These are phyloP conservation scores for Pegoplata infirma DNA, from an alignment of 2,888 invertebrate species.

Conservation along the genomic window DNA sequence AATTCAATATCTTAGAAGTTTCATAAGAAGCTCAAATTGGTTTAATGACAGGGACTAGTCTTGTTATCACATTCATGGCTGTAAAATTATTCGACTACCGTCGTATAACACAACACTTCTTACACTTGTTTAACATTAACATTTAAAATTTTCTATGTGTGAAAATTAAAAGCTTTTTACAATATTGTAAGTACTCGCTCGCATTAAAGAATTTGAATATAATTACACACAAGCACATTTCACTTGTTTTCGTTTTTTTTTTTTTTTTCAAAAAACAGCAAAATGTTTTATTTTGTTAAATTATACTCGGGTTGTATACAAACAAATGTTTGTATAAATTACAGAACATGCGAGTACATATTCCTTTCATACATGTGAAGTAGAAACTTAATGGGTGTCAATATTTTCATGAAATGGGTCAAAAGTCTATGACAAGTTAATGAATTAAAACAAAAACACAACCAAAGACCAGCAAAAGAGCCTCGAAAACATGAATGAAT, in stretches of 20 bases:
- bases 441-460: constrained; percentile 39
- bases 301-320: background rate
- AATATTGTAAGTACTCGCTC: no score
- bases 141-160: background rate
- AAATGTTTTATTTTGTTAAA: background rate
- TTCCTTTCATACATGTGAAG: constrained; percentile 38
- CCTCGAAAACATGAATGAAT: constrained; percentile 29
- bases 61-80: no score
- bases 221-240: background rate
- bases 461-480: constrained; percentile 29
- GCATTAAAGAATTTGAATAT: no score
- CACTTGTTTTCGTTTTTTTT: no score
- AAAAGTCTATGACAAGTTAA: constrained; percentile 76
- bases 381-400: constrained; percentile 69
- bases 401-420: constrained; percentile 77
- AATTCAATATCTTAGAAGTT: no score
- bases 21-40: no score
- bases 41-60: no score
- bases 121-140: background rate
- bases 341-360: constrained; percentile 11
- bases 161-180: no score
- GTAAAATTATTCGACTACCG: no score
- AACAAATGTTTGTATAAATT: constrained; percentile 20
- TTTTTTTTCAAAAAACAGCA: no score
- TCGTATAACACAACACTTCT: no score